phyloP scores from a whole-genome alignment of 92 coral and sea anemone species.

The Siderastrea radians region DNA sequence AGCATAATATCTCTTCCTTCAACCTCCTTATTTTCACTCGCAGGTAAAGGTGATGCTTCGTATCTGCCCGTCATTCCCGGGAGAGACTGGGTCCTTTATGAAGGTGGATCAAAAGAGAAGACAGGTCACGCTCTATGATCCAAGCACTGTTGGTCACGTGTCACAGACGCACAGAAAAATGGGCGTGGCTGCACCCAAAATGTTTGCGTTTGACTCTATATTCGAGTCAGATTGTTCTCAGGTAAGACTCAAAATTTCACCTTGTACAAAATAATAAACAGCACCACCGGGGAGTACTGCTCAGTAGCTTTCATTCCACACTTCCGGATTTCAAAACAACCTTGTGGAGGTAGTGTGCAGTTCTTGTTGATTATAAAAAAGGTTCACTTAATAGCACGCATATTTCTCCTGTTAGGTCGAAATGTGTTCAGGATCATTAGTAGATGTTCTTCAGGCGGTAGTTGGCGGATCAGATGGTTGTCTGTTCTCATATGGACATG shows the following conservation, averaged over 20 bases:
- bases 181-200: conserved; percentile 99
- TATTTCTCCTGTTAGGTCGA: conserved; percentile 59
- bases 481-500: conserved; percentile 90
- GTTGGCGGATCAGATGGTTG: conserved; percentile 98
- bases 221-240: conserved; percentile 93
- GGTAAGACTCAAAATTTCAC: conserved; percentile 34
- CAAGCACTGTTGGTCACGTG: conserved; percentile 95
- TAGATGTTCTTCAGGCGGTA: conserved; percentile 94
- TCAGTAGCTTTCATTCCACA: no score
- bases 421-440: conserved; percentile 86
- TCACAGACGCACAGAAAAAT: conserved; percentile 91
- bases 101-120: conserved; percentile 91
- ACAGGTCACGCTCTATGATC: conserved; percentile 97
- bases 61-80: conserved; percentile 98
- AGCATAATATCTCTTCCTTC: background rate
- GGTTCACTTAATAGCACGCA: no score
- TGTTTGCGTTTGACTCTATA: conserved; percentile 97
- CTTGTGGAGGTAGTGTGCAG: no score
- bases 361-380: no score
- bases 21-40: background rate
- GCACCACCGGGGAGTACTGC: no score
- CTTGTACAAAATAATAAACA: background rate
- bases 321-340: no score
- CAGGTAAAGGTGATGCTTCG: conserved; percentile 98
- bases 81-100: conserved; percentile 99